A percentile compares a stretch with the other conserved stretches of the same genome.
These are phyloP conservation scores for Apteryx mantelli DNA, from an alignment of 2,113 vertebrate species.

Conservation along the genomic window DNA sequence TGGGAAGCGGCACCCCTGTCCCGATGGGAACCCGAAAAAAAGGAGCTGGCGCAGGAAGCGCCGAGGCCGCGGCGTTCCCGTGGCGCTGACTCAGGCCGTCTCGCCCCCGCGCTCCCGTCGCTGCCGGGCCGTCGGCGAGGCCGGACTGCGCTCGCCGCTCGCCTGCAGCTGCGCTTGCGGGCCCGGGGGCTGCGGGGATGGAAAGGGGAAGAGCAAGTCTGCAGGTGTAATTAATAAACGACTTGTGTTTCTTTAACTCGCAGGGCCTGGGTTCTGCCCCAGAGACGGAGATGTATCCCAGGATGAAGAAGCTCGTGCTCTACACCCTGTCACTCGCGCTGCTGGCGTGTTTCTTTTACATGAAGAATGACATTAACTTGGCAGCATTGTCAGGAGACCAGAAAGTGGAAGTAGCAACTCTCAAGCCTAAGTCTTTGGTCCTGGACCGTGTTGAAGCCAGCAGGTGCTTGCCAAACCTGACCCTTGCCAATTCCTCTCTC, in stretches of 20 bases:
- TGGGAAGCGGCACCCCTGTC: no score
- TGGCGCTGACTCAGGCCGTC: no score
- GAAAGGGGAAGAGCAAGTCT: fast-evolving
- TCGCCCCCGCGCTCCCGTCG: no score
- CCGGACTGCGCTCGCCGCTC: no score
- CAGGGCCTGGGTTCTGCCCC: background rate
- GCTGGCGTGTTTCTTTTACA: slow-evolving; percentile 47
- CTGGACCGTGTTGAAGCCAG: background rate
- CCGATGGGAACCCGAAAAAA: no score
- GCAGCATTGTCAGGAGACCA: fast-evolving
- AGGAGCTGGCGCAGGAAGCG: no score
- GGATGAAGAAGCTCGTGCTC: slow-evolving; percentile 16
- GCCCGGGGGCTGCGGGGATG: no score
- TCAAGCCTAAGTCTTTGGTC: background rate
- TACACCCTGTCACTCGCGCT: slow-evolving; percentile 20
- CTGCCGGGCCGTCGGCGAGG: no score
- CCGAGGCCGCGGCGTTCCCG: no score
- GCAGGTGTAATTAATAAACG: fast-evolving
- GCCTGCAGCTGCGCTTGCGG: no score
- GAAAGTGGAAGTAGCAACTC: background rate
- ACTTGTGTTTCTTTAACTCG: background rate
- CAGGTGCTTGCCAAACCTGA: slow-evolving; percentile 64
- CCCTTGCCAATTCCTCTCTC: slow-evolving; percentile 27
- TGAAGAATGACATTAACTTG: slow-evolving; percentile 41
- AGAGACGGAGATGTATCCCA: slow-evolving; percentile 41